phyloP scores from a whole-genome alignment of 1,140 invertebrate genomes.

The Tribolium madens region DNA sequence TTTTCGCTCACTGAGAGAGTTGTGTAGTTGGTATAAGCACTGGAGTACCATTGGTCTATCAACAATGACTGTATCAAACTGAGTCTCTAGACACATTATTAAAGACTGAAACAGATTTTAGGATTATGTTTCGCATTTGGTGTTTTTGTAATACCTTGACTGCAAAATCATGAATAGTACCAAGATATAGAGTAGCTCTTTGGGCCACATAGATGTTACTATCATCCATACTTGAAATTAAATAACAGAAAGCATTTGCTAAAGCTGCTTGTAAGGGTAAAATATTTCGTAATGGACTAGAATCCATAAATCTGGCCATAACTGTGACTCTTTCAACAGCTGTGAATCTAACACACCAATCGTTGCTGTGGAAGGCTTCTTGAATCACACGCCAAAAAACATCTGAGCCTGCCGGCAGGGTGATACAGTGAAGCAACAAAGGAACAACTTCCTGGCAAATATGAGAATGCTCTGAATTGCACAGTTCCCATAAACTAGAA shows the following conservation, averaged over 20 bases:
- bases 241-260: slow-evolving; percentile 96
- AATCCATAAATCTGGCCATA: slow-evolving; percentile 93
- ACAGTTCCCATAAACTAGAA: slow-evolving; percentile 90
- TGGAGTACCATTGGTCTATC: slow-evolving; percentile 98
- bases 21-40: slow-evolving; percentile 94
- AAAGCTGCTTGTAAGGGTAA: slow-evolving; percentile 91
- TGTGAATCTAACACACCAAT: slow-evolving; percentile 92
- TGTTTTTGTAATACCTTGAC: slow-evolving; percentile 71
- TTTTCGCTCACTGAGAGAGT: slow-evolving; percentile 89
- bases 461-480: slow-evolving; percentile 93
- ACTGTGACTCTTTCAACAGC: slow-evolving; percentile 95
- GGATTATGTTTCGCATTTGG: neutral
- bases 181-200: slow-evolving; percentile 90
- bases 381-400: slow-evolving; percentile 96
- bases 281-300: slow-evolving; percentile 85
- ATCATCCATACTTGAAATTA: slow-evolving; percentile 97
- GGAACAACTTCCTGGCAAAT: slow-evolving; percentile 91
- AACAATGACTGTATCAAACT: slow-evolving; percentile 94
- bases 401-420: slow-evolving; percentile 90
- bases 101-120: slow-evolving; percentile 72
- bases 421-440: slow-evolving; percentile 93
- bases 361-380: slow-evolving; percentile 89
- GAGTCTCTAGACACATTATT: slow-evolving; percentile 88
- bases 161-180: slow-evolving; percentile 91
- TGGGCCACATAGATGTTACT: slow-evolving; percentile 95